Base-by-base conservation (phyloP, 1,140 invertebrate genomes). In the Laodelphax striatellus region DNA sequence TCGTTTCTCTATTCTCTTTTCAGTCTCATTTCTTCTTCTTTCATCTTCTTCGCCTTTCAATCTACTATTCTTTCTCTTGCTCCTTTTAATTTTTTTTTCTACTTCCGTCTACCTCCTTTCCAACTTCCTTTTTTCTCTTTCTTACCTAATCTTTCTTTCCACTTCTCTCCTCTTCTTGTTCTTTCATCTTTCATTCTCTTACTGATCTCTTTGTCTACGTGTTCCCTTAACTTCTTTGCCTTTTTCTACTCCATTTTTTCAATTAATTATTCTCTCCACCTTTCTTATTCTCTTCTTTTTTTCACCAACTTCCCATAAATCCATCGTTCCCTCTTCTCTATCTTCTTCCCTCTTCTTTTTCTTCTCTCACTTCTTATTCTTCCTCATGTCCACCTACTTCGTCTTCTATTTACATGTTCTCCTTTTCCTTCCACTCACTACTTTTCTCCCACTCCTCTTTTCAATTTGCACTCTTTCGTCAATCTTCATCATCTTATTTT, bases 201-300 rank as follows among this genome's bases (percentile, higher is more conserved):
- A 4, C 8, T 56, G 21, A 55, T 22, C 58, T 53, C 55, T 53
- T 9, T 62, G n/a, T 10, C 16, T 16, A 16, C 34, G 44, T 50
- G 57, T 44, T 55, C 56, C n/a, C n/a, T n/a, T n/a, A n/a, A n/a
- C n/a, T 62, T 63, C 62, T 57, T 21, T n/a, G n/a, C n/a, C 43
- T 21, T 55, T 42, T 41, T 46, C 55, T 16, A 16, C 57, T 63
- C 59, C 61, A 31, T 60, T 52, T 54, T 42, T 57, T 24, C 31
- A 5, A 8, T 28, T 38, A 21, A 4, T 13, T 60, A 14, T 56
- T 28, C 52, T 57, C 21, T 42, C 52, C 4, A 28, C 11, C 21
- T 3, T 42, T 21, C 22, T 56, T 38, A 41, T 21, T 58, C 38
- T 61, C 63, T 52, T 58, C 53, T 57, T 21, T 54, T 58, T 53